Base-by-base conservation (phyloP, 2,888 invertebrate genomes). In the Dolichomitus sp. region DNA sequence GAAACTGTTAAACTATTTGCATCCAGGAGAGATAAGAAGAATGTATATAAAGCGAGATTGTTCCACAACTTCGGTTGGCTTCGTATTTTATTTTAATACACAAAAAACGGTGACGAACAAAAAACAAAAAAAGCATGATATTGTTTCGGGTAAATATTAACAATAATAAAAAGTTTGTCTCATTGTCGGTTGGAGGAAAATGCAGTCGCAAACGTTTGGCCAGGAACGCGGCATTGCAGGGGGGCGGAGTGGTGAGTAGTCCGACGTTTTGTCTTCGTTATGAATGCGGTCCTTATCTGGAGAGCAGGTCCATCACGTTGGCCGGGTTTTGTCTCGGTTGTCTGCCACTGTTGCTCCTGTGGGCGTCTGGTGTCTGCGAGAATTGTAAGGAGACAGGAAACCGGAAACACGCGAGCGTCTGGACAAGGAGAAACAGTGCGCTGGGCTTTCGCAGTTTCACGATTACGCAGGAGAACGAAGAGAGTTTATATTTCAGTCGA, bases 331-430 rank as follows among this genome's bases (percentile, higher is more conserved):
- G 89, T 89, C 87, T 72, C 84, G 83, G 77, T 81, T 74, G 83
- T 83, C 81, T 65, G 52, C 33, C 19, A 37, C 37, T 17, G 42
- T 50, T 42, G 48, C 54, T 72, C 54, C 68, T 74, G 73, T 72
- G 74, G 63, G 61, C 52, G 79, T 75, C 69, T 86, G 84, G 73
- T 86, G 88, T 89, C 90, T 92, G 91, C 89, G 91, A 88, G 89
- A 90, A 92, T 93, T 92, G 92, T 92, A 90, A 92, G 91, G 90
- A 91, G 90, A 91, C 92, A 92, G 93, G 92, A 93, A 92, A 90
- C 91, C 91, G 91, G 91, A 90, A 87, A 90, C 88, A 87, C 86
- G 83, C 85, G 65, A 92, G 80, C 90, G 91, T 92, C 92, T 92
- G 92, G 92, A 91, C 92, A 89, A 84, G 75, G 75, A 68, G 63